Base-by-base conservation (phyloP, 2,888 invertebrate genomes). In the Drosophila maculinotata region DNA sequence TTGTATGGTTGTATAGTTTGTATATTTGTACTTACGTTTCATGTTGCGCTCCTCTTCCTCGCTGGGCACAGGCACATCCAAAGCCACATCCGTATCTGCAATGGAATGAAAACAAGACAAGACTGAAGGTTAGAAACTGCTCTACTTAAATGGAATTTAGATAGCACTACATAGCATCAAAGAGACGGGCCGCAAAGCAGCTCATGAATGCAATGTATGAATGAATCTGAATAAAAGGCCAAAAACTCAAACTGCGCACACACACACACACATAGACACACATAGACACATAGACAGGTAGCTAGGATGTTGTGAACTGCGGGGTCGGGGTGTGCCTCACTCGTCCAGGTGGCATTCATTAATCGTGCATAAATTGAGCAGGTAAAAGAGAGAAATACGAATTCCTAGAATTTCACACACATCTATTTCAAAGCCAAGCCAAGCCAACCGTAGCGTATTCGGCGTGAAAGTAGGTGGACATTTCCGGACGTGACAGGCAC, bases 41-140 rank as follows among this genome's bases (percentile, higher is more conserved):
- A 95, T 94, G 90, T 95, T 96, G 87, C 95, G 94, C 91, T 96
- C 96, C 85, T 95, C 95, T 77, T 95, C 95, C 65, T 95, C 95
- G 59, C 93, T 92, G 45, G 93, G 93, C 56, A 93, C 93, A 42
- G 95, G 94, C 83, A 95, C 93, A 91, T 96, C 96, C 92, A 95
- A 95, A 45, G 94, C 93, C 68, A 95, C 92, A 88, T 95, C 95
- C 54, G 94, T 94, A 89, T 94, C 96, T 96, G 93, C 30, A 95
- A 94, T 41, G 35, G 23, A 39, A 36, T 59, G 17, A 51, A 36
- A 54, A 33, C 30, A 25, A 54, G 15, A 28, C 5, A 31, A 9
- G 41, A 7, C 38, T 10, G 48, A 53, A 64, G 45, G 56, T 42
- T 41, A 23, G 44, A 53, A 69, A 58, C 58, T 62, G 72, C 70